Evolutionary conservation across 2,888 invertebrate species (phyloP).

Genomic region (Xylota segnis): DNA sequence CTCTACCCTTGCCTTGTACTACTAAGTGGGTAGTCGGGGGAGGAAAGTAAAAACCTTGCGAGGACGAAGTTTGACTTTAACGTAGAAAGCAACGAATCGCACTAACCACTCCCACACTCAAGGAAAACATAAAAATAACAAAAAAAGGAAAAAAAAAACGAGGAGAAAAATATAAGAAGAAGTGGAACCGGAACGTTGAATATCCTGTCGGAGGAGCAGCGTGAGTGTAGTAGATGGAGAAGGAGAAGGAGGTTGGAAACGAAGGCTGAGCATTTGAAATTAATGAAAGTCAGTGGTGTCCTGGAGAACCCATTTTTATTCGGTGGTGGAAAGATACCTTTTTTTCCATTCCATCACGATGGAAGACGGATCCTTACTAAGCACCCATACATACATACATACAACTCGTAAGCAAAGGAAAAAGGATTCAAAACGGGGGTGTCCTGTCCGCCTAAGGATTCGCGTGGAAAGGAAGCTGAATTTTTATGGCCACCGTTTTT

Average conservation of each 20-base stretch:
- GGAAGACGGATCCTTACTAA: slow-evolving; percentile 65
- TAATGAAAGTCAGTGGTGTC: slow-evolving; percentile 77
- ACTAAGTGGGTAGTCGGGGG: not conserved
- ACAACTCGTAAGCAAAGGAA: slow-evolving; percentile 30
- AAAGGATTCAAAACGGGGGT: slow-evolving; percentile 72
- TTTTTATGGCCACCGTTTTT: slow-evolving; percentile 75
- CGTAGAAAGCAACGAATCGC: slow-evolving; percentile 71
- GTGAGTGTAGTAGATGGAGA: slow-evolving; percentile 19
- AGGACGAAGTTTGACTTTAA: slow-evolving; percentile 75
- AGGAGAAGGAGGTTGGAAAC: slow-evolving; percentile 14
- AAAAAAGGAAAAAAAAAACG: slow-evolving; percentile 39
- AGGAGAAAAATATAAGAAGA: slow-evolving; percentile 59
- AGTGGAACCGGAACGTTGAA: slow-evolving; percentile 75
- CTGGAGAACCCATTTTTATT: slow-evolving; percentile 69
- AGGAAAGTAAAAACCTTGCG: slow-evolving; percentile 47
- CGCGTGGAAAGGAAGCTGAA: slow-evolving; percentile 74
- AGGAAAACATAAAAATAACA: slow-evolving; percentile 47
- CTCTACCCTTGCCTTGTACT: slow-evolving; percentile 3
- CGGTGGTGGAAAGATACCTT: slow-evolving; percentile 65
- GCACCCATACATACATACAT: not conserved
- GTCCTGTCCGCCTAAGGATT: slow-evolving; percentile 74
- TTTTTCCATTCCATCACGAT: slow-evolving; percentile 69
- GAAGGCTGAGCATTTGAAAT: slow-evolving; percentile 74
- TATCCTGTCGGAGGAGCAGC: slow-evolving; percentile 55
- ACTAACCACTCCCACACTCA: slow-evolving; percentile 75